Conservation (phyloP, 2,888 invertebrate species). For the Zele albiditarsus region DNA sequence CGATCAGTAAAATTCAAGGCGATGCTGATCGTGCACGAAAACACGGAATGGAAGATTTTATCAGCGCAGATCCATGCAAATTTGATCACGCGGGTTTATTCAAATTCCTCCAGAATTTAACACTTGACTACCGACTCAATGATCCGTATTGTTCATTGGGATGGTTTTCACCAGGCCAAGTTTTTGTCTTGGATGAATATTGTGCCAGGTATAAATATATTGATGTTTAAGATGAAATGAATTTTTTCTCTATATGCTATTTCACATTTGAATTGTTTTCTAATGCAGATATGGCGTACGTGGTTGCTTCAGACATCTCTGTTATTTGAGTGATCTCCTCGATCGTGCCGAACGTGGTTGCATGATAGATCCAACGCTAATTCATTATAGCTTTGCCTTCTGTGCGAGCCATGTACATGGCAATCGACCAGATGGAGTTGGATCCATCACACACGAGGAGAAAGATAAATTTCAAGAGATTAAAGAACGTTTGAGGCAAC, state of each 20-base stretch:
- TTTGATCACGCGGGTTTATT: constrained; percentile 97
- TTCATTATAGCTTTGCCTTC: constrained; percentile 99
- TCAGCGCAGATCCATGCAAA: constrained; percentile 98
- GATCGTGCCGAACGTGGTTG: constrained; percentile 95
- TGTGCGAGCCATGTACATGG: constrained; percentile 99
- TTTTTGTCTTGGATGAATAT: constrained; percentile 98
- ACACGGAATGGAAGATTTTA: constrained; percentile 99
- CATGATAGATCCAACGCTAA: constrained; percentile 98
- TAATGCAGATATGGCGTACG: constrained; percentile 89
- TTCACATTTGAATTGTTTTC: constrained; percentile 13
- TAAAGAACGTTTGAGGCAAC: constrained; percentile 92
- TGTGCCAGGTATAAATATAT: constrained; percentile 80
- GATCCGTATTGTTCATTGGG: constrained; percentile 99
- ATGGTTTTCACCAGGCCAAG: constrained; percentile 99
- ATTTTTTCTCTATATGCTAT: not conserved
- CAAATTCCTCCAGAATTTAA: constrained; percentile 91
- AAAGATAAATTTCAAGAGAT: constrained; percentile 98
- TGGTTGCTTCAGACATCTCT: constrained; percentile 96
- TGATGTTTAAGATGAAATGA: not conserved
- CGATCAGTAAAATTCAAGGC: constrained; percentile 92
- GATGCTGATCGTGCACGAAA: constrained; percentile 97
- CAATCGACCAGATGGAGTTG: constrained; percentile 99
- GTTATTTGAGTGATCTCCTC: constrained; percentile 95
- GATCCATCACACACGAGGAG: constrained; percentile 98
- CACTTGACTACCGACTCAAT: constrained; percentile 94